These are phyloP conservation scores for Agonum fuliginosum DNA, from an alignment of 2,888 invertebrate species.

Conservation along the genomic window DNA sequence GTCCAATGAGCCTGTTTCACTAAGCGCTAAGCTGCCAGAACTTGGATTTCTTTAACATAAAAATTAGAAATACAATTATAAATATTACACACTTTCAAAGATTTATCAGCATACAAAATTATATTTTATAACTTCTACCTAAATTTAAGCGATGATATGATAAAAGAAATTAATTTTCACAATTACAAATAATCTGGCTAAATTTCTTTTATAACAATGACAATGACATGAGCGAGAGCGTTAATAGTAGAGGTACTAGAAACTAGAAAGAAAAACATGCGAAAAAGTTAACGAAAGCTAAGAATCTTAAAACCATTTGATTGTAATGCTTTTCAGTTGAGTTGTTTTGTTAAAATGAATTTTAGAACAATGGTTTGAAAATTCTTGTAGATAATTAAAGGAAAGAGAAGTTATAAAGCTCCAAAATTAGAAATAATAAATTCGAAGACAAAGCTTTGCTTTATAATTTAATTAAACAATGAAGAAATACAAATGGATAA, in stretches of 20 bases:
- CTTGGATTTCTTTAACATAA: slow-evolving; percentile 83
- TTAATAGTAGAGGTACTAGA: background rate
- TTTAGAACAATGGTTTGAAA: slow-evolving; percentile 4
- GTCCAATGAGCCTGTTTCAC: slow-evolving; percentile 90
- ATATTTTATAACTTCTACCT: background rate
- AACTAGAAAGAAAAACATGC: slow-evolving; percentile 7
- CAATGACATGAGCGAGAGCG: background rate
- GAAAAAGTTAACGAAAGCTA: slow-evolving; percentile 1
- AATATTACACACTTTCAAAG: background rate
- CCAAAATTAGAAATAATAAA: slow-evolving; percentile 5
- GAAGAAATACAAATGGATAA: slow-evolving; percentile 19
- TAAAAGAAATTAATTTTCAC: too few relatives aligned
- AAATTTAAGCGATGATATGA: slow-evolving; percentile 23
- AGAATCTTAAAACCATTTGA: slow-evolving; percentile 26
- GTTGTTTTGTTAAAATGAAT: background rate
- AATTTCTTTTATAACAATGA: background rate
- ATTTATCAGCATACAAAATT: background rate
- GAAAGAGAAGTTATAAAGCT: background rate
- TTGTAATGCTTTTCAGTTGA: background rate
- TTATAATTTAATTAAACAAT: slow-evolving; percentile 19
- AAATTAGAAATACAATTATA: background rate
- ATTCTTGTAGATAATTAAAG: slow-evolving; percentile 1
- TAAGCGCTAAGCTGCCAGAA: slow-evolving; percentile 84
- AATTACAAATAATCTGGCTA: background rate
- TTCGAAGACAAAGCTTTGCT: slow-evolving; percentile 12